Base-by-base conservation (phyloP, 1,140 invertebrate species). In the Arctopsyche grandis region DNA sequence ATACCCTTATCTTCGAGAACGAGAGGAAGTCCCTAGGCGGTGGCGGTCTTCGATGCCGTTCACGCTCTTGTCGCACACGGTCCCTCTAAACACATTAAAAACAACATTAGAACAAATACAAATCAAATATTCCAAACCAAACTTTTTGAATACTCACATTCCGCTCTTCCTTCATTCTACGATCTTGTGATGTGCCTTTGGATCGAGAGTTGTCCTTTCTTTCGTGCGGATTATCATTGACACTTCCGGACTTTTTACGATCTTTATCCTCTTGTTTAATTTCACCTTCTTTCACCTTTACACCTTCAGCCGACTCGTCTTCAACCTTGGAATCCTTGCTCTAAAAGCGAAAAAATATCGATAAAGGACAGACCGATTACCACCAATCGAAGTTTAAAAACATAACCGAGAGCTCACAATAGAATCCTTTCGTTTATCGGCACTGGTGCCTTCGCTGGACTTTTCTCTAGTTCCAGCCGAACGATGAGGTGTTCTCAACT, bases 1-100 rank as follows among this genome's bases (percentile, higher is more conserved):
- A 88, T 85, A 92, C 91, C 87, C 90, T 89, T 83, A 93, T 93
- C 84, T 92, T 92, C 0, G 90, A 90, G 84, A 93, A 92, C 4
- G 91, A 91, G 0, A 93, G 84, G 10, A 92, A 90, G 80, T 91
- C 90, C 74, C 85, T 66, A 12, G 21, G 84, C 12, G 85, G 85
- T 5, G 87, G 86, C 24, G 85, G 80, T 60, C 84, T 84, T 3
- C 86, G 85, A 86, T 86, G 9, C 84, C 85, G 79, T 85, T 86
- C 46, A 58, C 74, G 43, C 16, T 66, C 77, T 76, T 26, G 75
- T 38, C 80, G 52, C 0, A 66, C 48, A 5, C 77, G 73, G 12
- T 79, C 80, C 52, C 78, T 79, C 80, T 81, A 26, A 0, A 74
- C 21, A 66, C 4, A 4, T 21, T 4, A 66, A 66, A 52, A 19